Evolutionary conservation across 2,797 vertebrate species (phyloP).

Genomic region (Smutsia temminckii): DNA sequence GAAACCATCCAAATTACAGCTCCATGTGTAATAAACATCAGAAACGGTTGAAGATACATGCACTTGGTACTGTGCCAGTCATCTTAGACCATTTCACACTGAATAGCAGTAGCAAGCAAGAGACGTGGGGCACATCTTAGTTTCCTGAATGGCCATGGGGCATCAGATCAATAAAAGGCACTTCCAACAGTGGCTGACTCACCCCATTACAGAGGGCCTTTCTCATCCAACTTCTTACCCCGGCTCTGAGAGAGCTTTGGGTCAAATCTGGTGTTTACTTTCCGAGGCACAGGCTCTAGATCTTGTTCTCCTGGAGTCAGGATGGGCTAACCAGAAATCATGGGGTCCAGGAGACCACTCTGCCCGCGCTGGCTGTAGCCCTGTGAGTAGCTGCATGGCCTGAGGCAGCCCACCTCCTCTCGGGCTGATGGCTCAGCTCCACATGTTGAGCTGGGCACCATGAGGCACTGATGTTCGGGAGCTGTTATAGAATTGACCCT

Average conservation of each 20-base stretch:
- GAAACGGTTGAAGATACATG: not conserved
- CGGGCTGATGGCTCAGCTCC: slow-evolving; percentile 38
- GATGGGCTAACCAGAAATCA: not conserved
- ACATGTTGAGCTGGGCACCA: not conserved
- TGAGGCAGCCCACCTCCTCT: not conserved
- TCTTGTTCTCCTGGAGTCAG: not conserved
- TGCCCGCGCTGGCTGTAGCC: not conserved
- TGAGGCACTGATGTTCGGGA: not conserved
- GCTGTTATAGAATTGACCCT: not conserved
- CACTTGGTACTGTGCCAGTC: not conserved
- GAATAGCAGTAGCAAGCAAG: not conserved
- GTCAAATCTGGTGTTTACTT: not conserved
- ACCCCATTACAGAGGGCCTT: no score
- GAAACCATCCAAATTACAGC: not conserved
- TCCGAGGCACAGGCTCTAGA: not conserved
- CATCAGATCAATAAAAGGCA: not conserved
- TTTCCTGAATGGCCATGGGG: not conserved
- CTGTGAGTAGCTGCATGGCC: not conserved
- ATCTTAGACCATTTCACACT: rapidly evolving
- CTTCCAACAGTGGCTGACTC: not conserved
- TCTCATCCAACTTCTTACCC: not conserved
- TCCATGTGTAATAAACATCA: rapidly evolving
- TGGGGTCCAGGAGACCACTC: not conserved
- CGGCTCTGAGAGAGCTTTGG: not conserved
- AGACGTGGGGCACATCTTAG: not conserved